Conservation (phyloP, 2,888 invertebrate genomes). For the Eristalis intricaria region DNA sequence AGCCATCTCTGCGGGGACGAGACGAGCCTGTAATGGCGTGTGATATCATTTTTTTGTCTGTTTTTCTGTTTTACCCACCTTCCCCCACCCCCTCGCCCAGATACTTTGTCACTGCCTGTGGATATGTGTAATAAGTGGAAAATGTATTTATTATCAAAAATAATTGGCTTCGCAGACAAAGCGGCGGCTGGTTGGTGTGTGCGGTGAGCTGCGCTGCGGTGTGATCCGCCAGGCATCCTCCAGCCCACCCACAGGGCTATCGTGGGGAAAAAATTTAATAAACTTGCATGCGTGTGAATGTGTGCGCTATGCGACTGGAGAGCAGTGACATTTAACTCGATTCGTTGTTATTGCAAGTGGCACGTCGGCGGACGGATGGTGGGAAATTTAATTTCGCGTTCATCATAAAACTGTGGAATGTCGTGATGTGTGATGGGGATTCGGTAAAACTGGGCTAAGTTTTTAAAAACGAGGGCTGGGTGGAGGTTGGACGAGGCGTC, state of each 20-base stretch:
- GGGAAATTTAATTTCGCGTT: constrained; percentile 15
- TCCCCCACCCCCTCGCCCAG: not conserved
- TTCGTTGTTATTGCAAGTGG: not conserved
- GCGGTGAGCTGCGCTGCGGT: too few species aligned
- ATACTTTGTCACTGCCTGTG: not conserved
- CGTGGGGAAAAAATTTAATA: constrained; percentile 6
- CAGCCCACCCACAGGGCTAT: not conserved
- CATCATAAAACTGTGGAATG: not conserved
- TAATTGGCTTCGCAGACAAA: constrained; percentile 15
- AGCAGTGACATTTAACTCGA: constrained; percentile 9
- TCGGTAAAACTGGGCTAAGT: not conserved
- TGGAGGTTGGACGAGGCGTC: not conserved
- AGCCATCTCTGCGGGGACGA: not conserved
- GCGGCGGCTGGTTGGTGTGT: not conserved
- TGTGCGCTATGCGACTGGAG: not conserved
- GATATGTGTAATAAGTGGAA: constrained; percentile 18
- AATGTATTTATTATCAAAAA: constrained; percentile 22
- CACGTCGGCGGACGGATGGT: not conserved
- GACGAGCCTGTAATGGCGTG: constrained; percentile 1
- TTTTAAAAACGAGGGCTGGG: not conserved
- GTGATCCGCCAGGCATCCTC: not conserved
- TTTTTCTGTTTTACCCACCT: not conserved
- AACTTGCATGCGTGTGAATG: not conserved
- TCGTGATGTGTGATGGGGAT: not conserved
- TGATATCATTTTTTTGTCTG: not conserved